Evolutionary conservation across 2,113 vertebrate genomes (phyloP), one percentile per base, ranked within the genome.

Genomic region (Rhinolophus ferrumequinum): DNA sequence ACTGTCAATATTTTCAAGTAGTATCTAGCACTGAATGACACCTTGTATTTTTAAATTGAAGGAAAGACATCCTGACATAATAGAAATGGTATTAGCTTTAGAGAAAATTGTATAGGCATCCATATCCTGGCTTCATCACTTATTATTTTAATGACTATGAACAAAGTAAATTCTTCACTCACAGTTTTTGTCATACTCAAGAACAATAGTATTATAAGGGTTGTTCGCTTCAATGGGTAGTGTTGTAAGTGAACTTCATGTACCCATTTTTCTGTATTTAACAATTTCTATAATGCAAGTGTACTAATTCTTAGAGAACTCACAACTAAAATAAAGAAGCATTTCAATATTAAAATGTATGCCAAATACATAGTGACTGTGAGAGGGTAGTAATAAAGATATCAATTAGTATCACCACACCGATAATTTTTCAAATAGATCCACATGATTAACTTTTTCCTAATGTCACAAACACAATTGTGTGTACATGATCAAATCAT

Each of bases 311-410:
- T 76, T 87, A 94, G 26, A 69, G 8, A 62, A 2, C 13, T 90
- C 58, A 56, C n/a, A 72, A 93, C 9, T 60, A 60, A 62, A 79
- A 67, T 73, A 62, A 47, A 93, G 14, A 64, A 64, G 18, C 0
- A 60, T 52, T 88, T 80, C 24, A 84, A 76, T 88, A 84, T 41
- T 95, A 77, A 88, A 93, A 26, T 87, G 18, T 33, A 85, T 52
- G 12, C 4, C 69, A 94, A 88, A 58, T 70, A 0, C 4, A 90
- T 22, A 85, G 52, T 58, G 67, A 88, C 10, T 90, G 0, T 18
- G 26, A 84, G 33, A 73, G 10, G 58, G 2, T 41, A 93, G 22
- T 50, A 4, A 79, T 35, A 87, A 90, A 86, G n/a, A 47, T 92
- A 82, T 84, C 56, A 66, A 44, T 33, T 64, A 86, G n/a, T 41